Base-by-base conservation (phyloP, 1,140 invertebrate genomes). In the Lasioglossum baleicum region DNA sequence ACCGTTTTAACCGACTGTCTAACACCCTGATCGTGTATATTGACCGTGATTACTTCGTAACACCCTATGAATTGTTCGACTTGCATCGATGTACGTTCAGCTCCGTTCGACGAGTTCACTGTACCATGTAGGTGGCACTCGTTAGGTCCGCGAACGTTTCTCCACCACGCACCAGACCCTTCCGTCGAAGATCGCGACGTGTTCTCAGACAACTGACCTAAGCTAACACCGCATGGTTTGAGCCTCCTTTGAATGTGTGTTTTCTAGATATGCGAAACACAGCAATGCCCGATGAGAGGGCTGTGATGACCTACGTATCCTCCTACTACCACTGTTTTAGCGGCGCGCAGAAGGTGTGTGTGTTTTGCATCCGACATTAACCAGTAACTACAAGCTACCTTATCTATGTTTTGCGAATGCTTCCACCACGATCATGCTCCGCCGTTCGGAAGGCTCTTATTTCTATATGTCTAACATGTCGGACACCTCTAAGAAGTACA, bases 241-340 rank as follows among this genome's bases (percentile, higher is more conserved):
- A 91, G 91, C 90, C n/a, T 88, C 87, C 86, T 90, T 81, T 77
- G 86, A 90, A 83, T 90, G 89, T 92, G 87, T 94, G 51, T 94
- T 93, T 93, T 95, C 92, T 96, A 99, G 99, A 99, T 96, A 97
- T 99, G 95, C 97, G 97, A 94, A 98, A 98, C 94, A 99, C 97
- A 87, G 98, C 97, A 91, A 98, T 99, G 96, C 98, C 99, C 88
- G 99, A 99, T 94, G 99, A 99, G 95, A 95, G 98, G 91, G 99
- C 98, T 83, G 98, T 99, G 90, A 99, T 99, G 99, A 99, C 99
- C 85, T 99, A 99, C 94, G 98, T 99, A 80, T 99, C 99, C 40
- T 99, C 98, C 76, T 99, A 99, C 95, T 99, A 99, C 95, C 99
- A 99, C 95, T 98, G 98, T 94, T 99, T 99, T 95, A 98, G 98